These are phyloP conservation scores for Dilophus febrilis DNA, from an alignment of 2,888 invertebrate species.

Conservation along the genomic window DNA sequence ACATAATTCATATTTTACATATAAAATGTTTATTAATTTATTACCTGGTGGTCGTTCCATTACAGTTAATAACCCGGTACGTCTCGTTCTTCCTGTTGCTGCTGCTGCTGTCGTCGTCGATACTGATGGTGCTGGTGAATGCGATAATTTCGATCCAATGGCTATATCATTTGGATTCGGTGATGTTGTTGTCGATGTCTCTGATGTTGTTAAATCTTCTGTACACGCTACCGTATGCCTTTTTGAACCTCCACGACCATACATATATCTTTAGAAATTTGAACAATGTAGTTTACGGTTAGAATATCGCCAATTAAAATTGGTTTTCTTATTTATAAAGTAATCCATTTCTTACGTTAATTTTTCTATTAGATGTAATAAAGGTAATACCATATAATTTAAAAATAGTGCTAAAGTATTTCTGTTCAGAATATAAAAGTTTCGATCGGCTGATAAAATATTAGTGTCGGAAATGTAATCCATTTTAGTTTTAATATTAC, in stretches of 20 bases:
- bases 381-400: too few relatives aligned
- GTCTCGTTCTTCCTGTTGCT: constrained; percentile 43
- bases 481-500: too few relatives aligned
- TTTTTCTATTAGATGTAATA: too few relatives aligned
- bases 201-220: constrained; percentile 38
- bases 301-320: too few relatives aligned
- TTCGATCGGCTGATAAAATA: too few relatives aligned
- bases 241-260: constrained; percentile 54
- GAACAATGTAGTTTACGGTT: too few relatives aligned
- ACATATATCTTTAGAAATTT: constrained; percentile 75
- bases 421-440: too few relatives aligned
- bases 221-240: constrained; percentile 64
- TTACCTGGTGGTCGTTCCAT: constrained; percentile 76
- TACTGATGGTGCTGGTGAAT: constrained; percentile 20
- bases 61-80: constrained; percentile 71
- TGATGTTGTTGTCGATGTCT: constrained; percentile 11
- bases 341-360: too few relatives aligned
- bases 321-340: too few relatives aligned
- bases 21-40: constrained; percentile 12
- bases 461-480: too few relatives aligned
- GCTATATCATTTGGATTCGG: constrained; percentile 25
- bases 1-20: constrained; percentile 2
- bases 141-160: constrained; percentile 22
- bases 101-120: constrained; percentile 16
- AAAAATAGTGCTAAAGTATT: too few relatives aligned